Evolutionary conservation across 2,888 invertebrate species (phyloP), one percentile per base, ranked within the genome.

Genomic region (Chaetogeoica ovagalla): DNA sequence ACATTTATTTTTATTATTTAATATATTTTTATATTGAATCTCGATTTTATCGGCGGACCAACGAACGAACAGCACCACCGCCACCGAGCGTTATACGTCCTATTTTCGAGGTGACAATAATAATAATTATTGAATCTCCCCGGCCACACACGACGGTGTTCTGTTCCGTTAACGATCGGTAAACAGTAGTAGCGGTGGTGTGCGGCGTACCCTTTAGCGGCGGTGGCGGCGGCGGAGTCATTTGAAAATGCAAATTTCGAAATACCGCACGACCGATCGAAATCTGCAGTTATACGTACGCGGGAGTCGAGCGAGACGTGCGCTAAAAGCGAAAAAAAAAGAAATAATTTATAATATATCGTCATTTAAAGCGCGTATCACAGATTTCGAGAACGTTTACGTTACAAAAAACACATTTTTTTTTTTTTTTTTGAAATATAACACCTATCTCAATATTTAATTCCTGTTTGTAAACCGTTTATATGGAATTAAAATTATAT

Each of bases 31-130:
- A n/a, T 57, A 75, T 57, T 66, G 43, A 75, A 75, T 59, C 43
- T 66, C 66, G 75, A 75, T 75, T 75, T 66, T 75, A 75, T 75
- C 75, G 15, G 66, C n/a, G n/a, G n/a, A n/a, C n/a, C n/a, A n/a
- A n/a, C n/a, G n/a, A n/a, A n/a, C 63, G 62, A 70, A 79, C 77
- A 70, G n/a, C 70, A 55, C 69, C 70, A 79, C 23, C 55, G 19
- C 39, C 21, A 37, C 48, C 13, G 2, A 4, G 1, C 37, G 59
- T 63, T n/a, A 23, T 63, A 39, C 63, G 39, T 62, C 70, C 63
- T 79, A 71, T 79, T 79, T 79, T 79, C 60, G 77, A 79, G 77
- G 77, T 79, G 77, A 79, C 77, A 79, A 79, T 79, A 79, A 79
- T 4, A 30, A 30, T 30, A 30, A 30, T 30, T 30, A 30, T 79